Conservation (phyloP, 2,797 vertebrate species). For the Scleropages formosus region DNA sequence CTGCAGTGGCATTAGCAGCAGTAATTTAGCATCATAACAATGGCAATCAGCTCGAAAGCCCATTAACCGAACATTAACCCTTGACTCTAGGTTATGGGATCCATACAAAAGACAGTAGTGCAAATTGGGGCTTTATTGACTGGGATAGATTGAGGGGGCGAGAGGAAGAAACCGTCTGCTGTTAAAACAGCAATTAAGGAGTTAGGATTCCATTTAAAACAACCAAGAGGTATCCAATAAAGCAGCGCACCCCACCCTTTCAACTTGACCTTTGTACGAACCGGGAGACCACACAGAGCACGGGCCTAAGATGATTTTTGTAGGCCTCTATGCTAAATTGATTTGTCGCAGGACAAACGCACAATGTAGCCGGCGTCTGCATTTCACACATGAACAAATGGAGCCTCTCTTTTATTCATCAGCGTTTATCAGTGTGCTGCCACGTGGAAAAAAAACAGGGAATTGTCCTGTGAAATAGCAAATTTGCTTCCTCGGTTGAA, state of each 20-base stretch:
- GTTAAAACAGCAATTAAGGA: not conserved
- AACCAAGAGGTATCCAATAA: no score
- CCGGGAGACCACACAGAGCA: not conserved
- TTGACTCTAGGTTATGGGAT: not conserved
- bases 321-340: no score
- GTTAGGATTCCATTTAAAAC: not conserved
- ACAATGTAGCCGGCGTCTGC: not conserved
- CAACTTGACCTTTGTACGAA: not conserved
- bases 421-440: not conserved
- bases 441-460: not conserved
- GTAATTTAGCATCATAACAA: not conserved
- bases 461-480: not conserved
- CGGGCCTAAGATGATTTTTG: not conserved
- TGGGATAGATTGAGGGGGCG: not conserved
- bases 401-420: not conserved
- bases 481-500: no score
- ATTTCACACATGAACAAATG: not conserved
- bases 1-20: not conserved
- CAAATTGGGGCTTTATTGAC: conserved; percentile 10
- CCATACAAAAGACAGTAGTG: not conserved
- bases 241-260: no score
- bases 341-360: not conserved
- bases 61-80: conserved; percentile 19
- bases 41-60: not conserved
- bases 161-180: not conserved